phyloP scores from a whole-genome alignment of 2,113 vertebrate genomes.

The Hemicordylus capensis region DNA sequence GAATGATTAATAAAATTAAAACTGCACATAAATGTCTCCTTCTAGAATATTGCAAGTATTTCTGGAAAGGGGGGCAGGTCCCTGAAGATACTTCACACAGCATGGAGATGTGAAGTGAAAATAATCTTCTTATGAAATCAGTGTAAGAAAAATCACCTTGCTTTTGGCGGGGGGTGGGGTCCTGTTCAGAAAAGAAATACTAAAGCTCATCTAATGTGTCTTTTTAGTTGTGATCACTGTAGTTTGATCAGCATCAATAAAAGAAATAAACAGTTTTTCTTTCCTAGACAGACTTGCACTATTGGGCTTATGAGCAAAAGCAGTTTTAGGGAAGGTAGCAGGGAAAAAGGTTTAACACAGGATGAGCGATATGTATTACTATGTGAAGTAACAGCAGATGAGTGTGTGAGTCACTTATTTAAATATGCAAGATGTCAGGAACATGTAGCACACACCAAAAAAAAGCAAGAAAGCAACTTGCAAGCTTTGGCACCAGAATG shows the following conservation, averaged over 20 bases:
- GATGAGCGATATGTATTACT: slow-evolving; percentile 35
- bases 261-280: background rate
- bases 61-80: slow-evolving; percentile 39
- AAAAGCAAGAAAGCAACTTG: slow-evolving; percentile 46
- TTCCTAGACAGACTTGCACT: background rate
- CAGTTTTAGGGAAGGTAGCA: background rate
- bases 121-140: slow-evolving; percentile 57
- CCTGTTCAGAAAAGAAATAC: slow-evolving; percentile 64
- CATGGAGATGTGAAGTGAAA: slow-evolving; percentile 50
- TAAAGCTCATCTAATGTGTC: background rate
- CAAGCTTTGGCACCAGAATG: slow-evolving; percentile 64
- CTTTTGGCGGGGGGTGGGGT: slow-evolving; percentile 40
- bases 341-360: slow-evolving; percentile 17
- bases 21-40: slow-evolving; percentile 2
- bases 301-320: slow-evolving; percentile 29
- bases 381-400: slow-evolving; percentile 57
- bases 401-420: slow-evolving; percentile 59
- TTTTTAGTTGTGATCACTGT: slow-evolving; percentile 22
- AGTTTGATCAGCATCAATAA: slow-evolving; percentile 23
- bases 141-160: slow-evolving; percentile 55
- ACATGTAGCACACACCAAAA: slow-evolving; percentile 18
- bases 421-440: slow-evolving; percentile 43
- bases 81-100: slow-evolving; percentile 37
- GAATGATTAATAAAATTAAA: background rate
- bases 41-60: slow-evolving; percentile 28